Conservation (phyloP, 2,888 invertebrate species). For the Eurytoma adleriae region DNA sequence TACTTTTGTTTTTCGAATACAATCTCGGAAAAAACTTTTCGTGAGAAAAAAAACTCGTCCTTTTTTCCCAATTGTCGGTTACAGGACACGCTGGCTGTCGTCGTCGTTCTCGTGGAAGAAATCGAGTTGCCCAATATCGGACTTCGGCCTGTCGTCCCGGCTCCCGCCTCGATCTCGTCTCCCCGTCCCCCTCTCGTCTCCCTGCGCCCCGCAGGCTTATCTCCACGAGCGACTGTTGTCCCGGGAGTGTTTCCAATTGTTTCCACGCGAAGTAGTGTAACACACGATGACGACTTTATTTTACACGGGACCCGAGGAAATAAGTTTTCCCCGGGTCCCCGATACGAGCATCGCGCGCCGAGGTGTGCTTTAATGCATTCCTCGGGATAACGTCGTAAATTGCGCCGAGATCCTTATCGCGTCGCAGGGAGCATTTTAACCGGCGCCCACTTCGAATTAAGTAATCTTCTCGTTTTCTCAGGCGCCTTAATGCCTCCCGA, state of each 20-base stretch:
- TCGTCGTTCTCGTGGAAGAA: constrained; percentile 32
- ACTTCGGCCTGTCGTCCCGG: background rate
- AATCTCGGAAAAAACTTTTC: no score
- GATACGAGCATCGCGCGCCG: background rate
- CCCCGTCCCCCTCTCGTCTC: no score
- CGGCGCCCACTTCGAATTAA: constrained; percentile 43
- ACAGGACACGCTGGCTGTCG: background rate
- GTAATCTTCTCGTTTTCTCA: constrained; percentile 42
- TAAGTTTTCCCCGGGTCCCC: constrained; percentile 6
- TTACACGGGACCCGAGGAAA: constrained; percentile 16
- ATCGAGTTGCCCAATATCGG: constrained; percentile 50
- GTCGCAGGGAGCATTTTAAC: constrained; percentile 40
- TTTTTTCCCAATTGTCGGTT: no score
- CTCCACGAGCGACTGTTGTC: constrained; percentile 39
- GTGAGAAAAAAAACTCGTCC: no score
- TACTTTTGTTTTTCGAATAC: no score
- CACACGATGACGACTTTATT: constrained; percentile 45
- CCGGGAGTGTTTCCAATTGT: constrained; percentile 46
- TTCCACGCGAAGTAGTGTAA: constrained; percentile 18
- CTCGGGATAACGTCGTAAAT: constrained; percentile 48
- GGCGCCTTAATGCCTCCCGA: background rate
- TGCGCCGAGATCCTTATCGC: constrained; percentile 41
- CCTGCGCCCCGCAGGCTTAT: constrained; percentile 12
- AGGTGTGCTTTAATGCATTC: constrained; percentile 47
- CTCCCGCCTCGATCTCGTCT: no score